Conservation (phyloP, 2,888 invertebrate species). For the Antitype chi region DNA sequence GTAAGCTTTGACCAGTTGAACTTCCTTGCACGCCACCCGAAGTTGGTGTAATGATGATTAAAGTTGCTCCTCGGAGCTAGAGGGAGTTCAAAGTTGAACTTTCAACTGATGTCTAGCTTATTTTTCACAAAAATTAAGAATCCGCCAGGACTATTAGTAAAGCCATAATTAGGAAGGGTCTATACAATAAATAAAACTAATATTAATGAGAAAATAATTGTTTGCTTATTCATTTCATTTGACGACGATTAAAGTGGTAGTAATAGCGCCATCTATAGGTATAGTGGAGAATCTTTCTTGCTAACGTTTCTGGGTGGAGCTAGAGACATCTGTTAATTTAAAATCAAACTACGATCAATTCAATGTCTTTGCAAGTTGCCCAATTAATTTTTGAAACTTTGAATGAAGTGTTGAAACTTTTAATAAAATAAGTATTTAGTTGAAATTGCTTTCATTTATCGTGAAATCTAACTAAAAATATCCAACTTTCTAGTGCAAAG, state of each 20-base stretch:
- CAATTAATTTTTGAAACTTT: not conserved
- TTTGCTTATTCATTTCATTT: too few species aligned
- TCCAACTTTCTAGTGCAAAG: not conserved
- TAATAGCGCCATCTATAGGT: conserved; percentile 14
- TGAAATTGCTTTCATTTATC: not conserved
- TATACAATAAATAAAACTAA: not conserved
- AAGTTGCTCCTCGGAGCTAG: not conserved
- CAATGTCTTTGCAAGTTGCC: not conserved
- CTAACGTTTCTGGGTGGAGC: not conserved
- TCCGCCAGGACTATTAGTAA: not conserved
- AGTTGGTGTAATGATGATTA: not conserved
- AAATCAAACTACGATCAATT: not conserved
- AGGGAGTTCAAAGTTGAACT: not conserved
- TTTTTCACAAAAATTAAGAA: not conserved
- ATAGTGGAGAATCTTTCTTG: not conserved
- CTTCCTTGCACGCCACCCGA: not conserved
- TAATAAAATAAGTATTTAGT: not conserved
- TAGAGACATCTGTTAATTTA: conserved; percentile 19
- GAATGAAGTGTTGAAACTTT: not conserved
- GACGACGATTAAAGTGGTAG: not conserved
- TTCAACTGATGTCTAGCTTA: not conserved
- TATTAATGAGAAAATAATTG: too few species aligned
- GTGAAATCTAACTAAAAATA: too few species aligned
- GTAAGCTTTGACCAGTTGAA: not conserved
- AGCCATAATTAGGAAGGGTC: not conserved